These are phyloP conservation scores for Lysiphlebus fabarum DNA, from an alignment of 1,140 invertebrate species.

Conservation along the genomic window DNA sequence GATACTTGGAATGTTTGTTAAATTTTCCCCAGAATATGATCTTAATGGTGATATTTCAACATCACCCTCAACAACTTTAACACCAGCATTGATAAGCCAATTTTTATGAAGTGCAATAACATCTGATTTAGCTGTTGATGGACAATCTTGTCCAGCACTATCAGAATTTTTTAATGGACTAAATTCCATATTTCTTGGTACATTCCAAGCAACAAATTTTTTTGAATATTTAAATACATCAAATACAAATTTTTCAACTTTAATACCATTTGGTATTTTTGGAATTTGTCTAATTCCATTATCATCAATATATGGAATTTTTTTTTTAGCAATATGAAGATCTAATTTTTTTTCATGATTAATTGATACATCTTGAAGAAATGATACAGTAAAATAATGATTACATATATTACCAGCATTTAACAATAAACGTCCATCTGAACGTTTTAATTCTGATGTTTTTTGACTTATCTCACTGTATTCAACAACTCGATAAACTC, in stretches of 20 bases:
- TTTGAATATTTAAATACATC: conserved; percentile 94
- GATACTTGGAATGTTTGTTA: conserved; percentile 64
- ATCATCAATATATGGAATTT: conserved; percentile 84
- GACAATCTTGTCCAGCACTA: conserved; percentile 81
- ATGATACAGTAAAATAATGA: conserved; percentile 91
- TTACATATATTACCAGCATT: conserved; percentile 98
- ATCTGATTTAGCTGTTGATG: conserved; percentile 78
- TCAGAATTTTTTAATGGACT: conserved; percentile 96
- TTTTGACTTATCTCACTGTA: conserved; percentile 93
- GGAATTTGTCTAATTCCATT: conserved; percentile 73
- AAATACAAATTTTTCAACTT: conserved; percentile 99
- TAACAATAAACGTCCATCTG: conserved; percentile 81
- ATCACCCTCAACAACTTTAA: conserved; percentile 62
- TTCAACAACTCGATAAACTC: conserved; percentile 90
- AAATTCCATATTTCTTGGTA: conserved; percentile 89
- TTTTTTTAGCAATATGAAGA: conserved; percentile 96
- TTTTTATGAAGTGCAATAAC: conserved; percentile 78
- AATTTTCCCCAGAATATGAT: conserved; percentile 86
- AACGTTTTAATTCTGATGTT: conserved; percentile 77
- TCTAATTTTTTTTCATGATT: conserved; percentile 71
- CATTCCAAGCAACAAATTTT: conserved; percentile 92
- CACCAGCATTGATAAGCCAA: conserved; percentile 83
- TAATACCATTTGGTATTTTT: conserved; percentile 88
- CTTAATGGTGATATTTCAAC: conserved; percentile 90
- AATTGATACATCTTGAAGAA: conserved; percentile 68